Conservation (phyloP, 1,140 invertebrate genomes). For the Heliothis virescens region DNA sequence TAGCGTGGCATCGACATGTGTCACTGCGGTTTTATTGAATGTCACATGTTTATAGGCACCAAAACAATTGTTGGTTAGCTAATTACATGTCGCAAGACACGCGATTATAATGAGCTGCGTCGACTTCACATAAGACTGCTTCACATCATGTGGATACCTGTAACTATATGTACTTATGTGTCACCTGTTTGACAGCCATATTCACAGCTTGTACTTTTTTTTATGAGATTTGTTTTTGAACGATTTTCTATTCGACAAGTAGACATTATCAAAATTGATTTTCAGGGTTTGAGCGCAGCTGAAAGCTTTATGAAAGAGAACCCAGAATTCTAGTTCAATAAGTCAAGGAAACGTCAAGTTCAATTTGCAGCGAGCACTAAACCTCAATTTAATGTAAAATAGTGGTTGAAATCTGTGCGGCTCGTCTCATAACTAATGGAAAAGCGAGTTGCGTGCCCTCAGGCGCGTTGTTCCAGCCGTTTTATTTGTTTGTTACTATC, state of each 20-base stretch:
- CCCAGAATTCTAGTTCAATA: slow-evolving; percentile 1
- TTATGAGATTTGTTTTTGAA: no score
- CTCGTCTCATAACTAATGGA: slow-evolving; percentile 46
- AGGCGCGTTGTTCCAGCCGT: slow-evolving; percentile 69
- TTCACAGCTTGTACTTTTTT: no score
- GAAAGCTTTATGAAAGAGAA: neutral
- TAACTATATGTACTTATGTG: neutral
- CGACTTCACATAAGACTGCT: neutral
- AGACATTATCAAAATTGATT: no score
- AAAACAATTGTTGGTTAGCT: slow-evolving; percentile 13
- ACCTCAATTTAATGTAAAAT: slow-evolving; percentile 58
- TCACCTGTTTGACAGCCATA: no score
- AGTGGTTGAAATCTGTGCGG: slow-evolving; percentile 54
- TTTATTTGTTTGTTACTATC: slow-evolving; percentile 85
- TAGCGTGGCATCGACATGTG: slow-evolving; percentile 66
- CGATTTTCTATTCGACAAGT: no score
- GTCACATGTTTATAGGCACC: slow-evolving; percentile 12
- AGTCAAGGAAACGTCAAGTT: slow-evolving; percentile 25
- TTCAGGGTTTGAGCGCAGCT: neutral
- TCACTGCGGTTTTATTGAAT: slow-evolving; percentile 59
- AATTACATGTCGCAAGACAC: neutral
- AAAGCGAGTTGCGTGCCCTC: slow-evolving; percentile 57
- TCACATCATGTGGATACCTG: neutral
- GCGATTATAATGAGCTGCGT: slow-evolving; percentile 1
- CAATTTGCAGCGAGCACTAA: slow-evolving; percentile 41